These are phyloP conservation scores for Gastracanthus pulcherrimus DNA, from an alignment of 2,888 invertebrate genomes.

Conservation along the genomic window DNA sequence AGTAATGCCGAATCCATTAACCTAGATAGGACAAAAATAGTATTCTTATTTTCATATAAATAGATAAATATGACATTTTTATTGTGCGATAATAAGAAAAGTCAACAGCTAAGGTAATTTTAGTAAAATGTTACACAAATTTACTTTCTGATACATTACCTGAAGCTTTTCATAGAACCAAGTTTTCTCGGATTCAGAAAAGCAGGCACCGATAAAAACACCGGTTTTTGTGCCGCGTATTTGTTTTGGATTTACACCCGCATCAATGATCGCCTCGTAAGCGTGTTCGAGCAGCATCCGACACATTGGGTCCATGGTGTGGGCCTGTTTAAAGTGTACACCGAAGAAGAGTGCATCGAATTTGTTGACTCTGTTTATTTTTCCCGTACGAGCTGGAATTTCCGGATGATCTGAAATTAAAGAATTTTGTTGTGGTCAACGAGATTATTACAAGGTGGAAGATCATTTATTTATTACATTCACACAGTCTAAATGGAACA, in stretches of 20 bases:
- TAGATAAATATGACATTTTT: no score
- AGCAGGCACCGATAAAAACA: slow-evolving; percentile 86
- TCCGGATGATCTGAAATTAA: slow-evolving; percentile 81
- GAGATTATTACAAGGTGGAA: no score
- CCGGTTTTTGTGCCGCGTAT: slow-evolving; percentile 85
- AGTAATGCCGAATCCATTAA: no score
- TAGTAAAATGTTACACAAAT: no score
- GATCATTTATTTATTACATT: no score
- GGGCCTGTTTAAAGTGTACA: slow-evolving; percentile 80
- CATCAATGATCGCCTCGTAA: no score
- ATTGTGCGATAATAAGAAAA: no score
- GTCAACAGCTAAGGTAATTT: no score
- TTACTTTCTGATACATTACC: no score
- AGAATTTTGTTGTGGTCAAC: no score
- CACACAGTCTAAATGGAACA: no score
- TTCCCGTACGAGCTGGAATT: slow-evolving; percentile 87
- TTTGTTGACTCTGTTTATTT: slow-evolving; percentile 84
- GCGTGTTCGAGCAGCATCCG: slow-evolving; percentile 82
- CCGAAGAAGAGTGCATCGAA: no score
- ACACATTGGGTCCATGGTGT: slow-evolving; percentile 81
- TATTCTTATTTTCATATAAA: slow-evolving; percentile 78
- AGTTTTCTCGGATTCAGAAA: slow-evolving; percentile 86
- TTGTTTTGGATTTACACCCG: slow-evolving; percentile 83
- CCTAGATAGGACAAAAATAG: slow-evolving; percentile 93
- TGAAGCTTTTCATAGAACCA: slow-evolving; percentile 84